Evolutionary conservation across 1,140 invertebrate species (phyloP).

Genomic region (Scaptodrosophila lebanonensis): DNA sequence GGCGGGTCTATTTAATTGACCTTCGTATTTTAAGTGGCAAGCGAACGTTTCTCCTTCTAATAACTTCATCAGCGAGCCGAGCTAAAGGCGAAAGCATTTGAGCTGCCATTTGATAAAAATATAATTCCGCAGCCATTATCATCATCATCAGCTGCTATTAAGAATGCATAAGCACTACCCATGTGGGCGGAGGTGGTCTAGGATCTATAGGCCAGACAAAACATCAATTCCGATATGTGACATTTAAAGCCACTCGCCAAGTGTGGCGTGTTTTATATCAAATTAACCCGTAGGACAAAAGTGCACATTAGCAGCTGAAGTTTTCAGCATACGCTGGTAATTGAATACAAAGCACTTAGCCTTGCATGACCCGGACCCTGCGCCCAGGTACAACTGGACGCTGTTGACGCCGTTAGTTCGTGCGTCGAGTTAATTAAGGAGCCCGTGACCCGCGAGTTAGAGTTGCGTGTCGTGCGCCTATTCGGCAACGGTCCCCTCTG

Average conservation of each 20-base stretch:
- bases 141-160: no score
- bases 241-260: constrained; percentile 29
- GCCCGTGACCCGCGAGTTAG: neutral
- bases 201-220: no score
- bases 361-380: neutral
- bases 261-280: constrained; percentile 26
- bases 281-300: constrained; percentile 49
- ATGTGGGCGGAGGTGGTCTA: no score
- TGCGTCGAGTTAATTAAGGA: constrained; percentile 52
- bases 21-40: constrained; percentile 41
- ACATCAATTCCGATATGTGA: constrained; percentile 33
- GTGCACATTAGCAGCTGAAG: constrained; percentile 59
- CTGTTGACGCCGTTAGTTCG: no score
- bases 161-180: no score
- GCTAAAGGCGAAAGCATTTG: no score
- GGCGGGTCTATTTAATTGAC: constrained; percentile 23
- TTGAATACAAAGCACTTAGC: constrained; percentile 57
- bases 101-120: no score
- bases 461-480: constrained; percentile 50
- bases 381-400: no score
- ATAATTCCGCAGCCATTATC: no score
- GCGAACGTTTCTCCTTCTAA: no score
- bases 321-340: constrained; percentile 40
- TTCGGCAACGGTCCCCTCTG: constrained; percentile 9
- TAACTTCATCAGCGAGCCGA: no score